These are phyloP conservation scores for Glyptemys insculpta DNA, from an alignment of 2,797 vertebrate genomes.

Conservation along the genomic window DNA sequence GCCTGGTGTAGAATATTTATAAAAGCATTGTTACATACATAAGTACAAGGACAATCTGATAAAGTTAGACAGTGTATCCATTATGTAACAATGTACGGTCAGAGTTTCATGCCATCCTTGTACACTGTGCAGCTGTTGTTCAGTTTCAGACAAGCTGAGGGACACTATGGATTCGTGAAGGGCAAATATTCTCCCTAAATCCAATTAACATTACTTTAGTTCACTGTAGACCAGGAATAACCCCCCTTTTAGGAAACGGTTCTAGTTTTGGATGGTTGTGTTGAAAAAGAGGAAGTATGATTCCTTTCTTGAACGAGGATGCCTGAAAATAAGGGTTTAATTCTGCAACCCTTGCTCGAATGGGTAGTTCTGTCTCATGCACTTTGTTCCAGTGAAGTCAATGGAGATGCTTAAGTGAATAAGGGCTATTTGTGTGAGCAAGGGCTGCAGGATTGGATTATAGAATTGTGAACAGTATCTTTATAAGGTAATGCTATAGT, in stretches of 20 bases:
- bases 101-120: background rate
- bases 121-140: background rate
- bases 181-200: background rate
- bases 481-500: background rate
- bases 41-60: background rate
- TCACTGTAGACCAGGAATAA: background rate
- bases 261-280: background rate
- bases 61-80: background rate
- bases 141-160: background rate
- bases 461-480: background rate
- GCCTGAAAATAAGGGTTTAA: background rate
- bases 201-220: background rate
- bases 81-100: background rate
- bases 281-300: background rate
- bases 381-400: background rate
- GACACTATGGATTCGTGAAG: background rate
- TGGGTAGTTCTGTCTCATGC: background rate
- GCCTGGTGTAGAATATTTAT: background rate
- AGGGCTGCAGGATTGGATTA: background rate
- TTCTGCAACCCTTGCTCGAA: background rate
- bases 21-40: background rate
- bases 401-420: background rate
- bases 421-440: background rate
- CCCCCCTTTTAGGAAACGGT: background rate
- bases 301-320: background rate